Percentiles rank a stretch among this genome's conserved stretches.
These are phyloP conservation scores for Malurus leucopterus DNA, from an alignment of 2,797 vertebrate genomes.

Conservation along the genomic window DNA sequence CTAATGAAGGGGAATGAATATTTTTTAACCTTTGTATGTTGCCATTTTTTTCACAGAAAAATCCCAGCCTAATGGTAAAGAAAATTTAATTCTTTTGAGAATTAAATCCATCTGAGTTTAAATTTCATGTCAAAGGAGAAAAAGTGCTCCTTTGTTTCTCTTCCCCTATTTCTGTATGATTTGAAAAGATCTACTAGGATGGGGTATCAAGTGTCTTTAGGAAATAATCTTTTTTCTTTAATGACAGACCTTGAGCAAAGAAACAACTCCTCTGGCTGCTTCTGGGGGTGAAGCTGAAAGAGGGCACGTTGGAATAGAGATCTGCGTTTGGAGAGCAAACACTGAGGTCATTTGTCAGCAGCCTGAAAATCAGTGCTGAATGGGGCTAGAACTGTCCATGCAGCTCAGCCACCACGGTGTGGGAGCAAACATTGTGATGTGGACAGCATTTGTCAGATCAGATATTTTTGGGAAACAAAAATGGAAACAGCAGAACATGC, in stretches of 20 bases:
- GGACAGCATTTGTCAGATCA: background rate
- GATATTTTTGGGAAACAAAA: background rate
- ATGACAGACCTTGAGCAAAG: background rate
- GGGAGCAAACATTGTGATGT: background rate
- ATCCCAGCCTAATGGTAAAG: background rate
- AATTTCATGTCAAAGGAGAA: background rate
- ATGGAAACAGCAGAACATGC: fast-evolving
- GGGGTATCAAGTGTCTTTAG: background rate
- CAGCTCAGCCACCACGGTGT: background rate
- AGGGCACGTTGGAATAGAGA: fast-evolving
- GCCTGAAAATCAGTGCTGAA: background rate
- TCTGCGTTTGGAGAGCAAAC: background rate
- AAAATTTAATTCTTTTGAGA: background rate
- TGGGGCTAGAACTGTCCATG: background rate
- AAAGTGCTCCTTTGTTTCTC: background rate
- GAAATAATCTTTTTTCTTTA: background rate
- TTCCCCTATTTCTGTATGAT: background rate
- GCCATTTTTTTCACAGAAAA: fast-evolving
- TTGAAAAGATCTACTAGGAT: background rate
- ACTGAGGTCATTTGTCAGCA: background rate
- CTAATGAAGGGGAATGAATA: background rate
- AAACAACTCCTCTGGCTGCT: background rate
- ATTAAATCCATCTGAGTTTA: background rate
- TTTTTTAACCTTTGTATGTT: background rate
- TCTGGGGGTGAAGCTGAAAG: background rate